Conservation (phyloP, 2,113 vertebrate species). For the Peucedramus taeniatus region DNA sequence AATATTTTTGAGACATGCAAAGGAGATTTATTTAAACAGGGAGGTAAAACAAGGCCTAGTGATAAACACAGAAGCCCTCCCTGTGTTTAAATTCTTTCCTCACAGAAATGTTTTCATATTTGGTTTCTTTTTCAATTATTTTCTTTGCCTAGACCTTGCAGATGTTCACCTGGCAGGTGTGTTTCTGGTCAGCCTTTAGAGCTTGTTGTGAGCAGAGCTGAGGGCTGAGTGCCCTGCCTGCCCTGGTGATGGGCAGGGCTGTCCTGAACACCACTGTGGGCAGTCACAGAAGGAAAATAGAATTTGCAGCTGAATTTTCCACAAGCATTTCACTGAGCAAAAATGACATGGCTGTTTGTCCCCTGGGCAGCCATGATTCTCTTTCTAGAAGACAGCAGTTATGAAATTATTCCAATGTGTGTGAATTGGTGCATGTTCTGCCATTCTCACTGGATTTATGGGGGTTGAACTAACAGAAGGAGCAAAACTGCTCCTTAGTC, state of each 20-base stretch:
- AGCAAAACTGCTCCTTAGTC: background rate
- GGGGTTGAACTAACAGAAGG: background rate
- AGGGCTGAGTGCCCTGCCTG: background rate
- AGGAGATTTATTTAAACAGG: background rate
- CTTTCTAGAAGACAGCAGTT: background rate
- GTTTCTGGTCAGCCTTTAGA: background rate
- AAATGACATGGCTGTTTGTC: background rate
- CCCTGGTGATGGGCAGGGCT: background rate
- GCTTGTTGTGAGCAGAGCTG: background rate
- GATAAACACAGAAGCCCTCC: background rate
- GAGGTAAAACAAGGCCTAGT: background rate
- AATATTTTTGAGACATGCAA: background rate
- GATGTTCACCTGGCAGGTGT: background rate
- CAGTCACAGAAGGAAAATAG: background rate
- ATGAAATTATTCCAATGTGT: background rate
- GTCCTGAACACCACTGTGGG: too few species aligned
- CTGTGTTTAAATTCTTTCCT: background rate
- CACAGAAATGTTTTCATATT: background rate
- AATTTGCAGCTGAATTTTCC: background rate
- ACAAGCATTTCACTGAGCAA: background rate
- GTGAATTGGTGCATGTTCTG: background rate
- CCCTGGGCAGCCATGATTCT: background rate
- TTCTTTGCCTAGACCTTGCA: background rate
- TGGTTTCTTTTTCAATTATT: background rate
- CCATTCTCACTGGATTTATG: background rate